Evolutionary conservation across 1,140 invertebrate genomes (phyloP).

Genomic region (Diorhabda sublineata): DNA sequence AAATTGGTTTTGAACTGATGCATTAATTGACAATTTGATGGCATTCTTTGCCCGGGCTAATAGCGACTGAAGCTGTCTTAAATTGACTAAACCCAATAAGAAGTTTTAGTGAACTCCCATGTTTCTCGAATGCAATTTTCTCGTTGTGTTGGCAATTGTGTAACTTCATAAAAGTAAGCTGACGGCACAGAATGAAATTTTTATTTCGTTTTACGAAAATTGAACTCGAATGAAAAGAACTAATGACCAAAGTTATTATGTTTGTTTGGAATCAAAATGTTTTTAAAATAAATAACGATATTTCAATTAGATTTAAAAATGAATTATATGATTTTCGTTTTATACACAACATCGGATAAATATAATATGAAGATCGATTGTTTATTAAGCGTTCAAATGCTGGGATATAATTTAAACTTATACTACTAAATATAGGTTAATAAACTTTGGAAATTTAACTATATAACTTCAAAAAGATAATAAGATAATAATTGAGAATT

Average conservation of each 20-base stretch:
- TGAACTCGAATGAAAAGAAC: conserved; percentile 4
- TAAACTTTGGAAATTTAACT: too few species aligned
- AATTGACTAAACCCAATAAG: conserved; percentile 41
- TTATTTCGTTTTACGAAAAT: conserved; percentile 17
- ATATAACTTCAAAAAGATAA: too few species aligned
- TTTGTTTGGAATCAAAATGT: background rate
- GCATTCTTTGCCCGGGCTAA: conserved; percentile 40
- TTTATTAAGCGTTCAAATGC: too few species aligned
- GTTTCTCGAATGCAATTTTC: conserved; percentile 34
- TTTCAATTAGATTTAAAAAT: background rate
- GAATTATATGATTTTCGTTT: too few species aligned
- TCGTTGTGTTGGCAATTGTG: conserved; percentile 26
- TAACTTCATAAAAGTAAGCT: conserved; percentile 26
- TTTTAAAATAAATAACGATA: background rate
- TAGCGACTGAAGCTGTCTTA: conserved; percentile 39
- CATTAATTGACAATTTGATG: conserved; percentile 43
- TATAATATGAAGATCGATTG: too few species aligned
- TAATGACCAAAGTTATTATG: conserved; percentile 1
- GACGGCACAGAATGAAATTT: conserved; percentile 26
- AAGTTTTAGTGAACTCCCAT: conserved; percentile 35
- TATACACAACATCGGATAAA: too few species aligned
- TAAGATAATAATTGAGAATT: too few species aligned
- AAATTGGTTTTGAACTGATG: conserved; percentile 42
- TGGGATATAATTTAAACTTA: too few species aligned
- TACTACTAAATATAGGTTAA: too few species aligned